Evolutionary conservation across 2,888 invertebrate species (phyloP), one percentile per base, ranked within the genome.

Genomic region (Eulithis prunata): DNA sequence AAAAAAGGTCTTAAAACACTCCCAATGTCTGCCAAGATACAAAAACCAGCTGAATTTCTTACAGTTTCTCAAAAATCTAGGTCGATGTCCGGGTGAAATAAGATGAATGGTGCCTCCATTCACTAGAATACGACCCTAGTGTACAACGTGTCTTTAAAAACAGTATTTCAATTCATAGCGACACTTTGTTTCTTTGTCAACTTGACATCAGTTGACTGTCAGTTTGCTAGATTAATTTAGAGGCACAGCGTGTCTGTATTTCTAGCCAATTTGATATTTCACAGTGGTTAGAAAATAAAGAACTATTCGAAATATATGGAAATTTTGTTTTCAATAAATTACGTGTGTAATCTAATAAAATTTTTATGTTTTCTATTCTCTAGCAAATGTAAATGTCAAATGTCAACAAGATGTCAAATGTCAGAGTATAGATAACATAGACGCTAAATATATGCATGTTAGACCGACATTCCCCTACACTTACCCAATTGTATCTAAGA

Each of bases 1-100:
- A 51, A 46, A 54, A 59, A 64, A 4, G 43, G 43, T 41, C n/a
- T 49, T 58, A 59, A 56, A 63, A 21, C 56, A 53, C 55, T 57
- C 43, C 57, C 59, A 11, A 13, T 46, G 61, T 68, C 66, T 68
- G 70, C 60, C 63, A 68, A 70, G 68, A 68, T 64, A 64, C 72
- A 78, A 75, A 75, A 75, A 75, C 71, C 71, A 74, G 72, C 60
- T 72, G 74, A 75, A 75, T 76, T 74, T 76, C 72, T 70, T 71
- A 52, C 60, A 73, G 71, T 69, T 61, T 74, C 58, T 64, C 58
- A 59, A 52, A 64, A 69, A 81, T 77, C 71, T 80, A 77, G 80
- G 79, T 76, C 79, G 72, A 72, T 77, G 79, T 75, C 75, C 76
- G 73, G 68, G 73, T 70, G 73, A 78, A 77, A 79, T 75, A 79